Evolutionary conservation across 2,797 vertebrate species (phyloP), one percentile per base, ranked within the genome.

Genomic region (Arremon aurantiirostris): DNA sequence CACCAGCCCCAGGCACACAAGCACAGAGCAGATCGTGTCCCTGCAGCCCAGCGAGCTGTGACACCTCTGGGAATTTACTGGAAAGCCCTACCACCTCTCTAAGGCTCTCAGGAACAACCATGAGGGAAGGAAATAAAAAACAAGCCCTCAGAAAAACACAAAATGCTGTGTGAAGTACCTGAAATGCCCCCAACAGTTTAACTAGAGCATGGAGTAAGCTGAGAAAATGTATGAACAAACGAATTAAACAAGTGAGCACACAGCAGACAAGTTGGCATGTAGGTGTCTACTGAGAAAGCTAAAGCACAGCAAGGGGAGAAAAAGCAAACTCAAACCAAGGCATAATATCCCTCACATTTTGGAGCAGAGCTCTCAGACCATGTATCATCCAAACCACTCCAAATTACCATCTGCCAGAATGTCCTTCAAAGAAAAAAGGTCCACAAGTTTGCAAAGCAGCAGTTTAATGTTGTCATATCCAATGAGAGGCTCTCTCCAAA

Each of bases 231-330:
- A 92, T 5, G 72, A 93, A 81, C 93, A 95, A 95, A 95, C 9
- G 76, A 96, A 93, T 93, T 63, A 94, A 82, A 79, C 59, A 89
- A 89, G 83, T 77, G 37, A 93, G 84, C 89, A 82, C 56, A 82
- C 84, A 75, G 57, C 82, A 95, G 84, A 91, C 12, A n/a, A 75
- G 79, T 52, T 88, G 79, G 87, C 79, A 88, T 56, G 82, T 63
- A 93, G 89, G 85, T 95, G 84, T 82, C 95, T 96, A 72, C 65
- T 47, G 63, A 93, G 93, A 94, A 95, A 94, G 86, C 86, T 90
- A 79, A 88, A 90, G 92, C 72, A 94, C 57, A 88, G 86, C 82
- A 83, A 93, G 34, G 57, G 66, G 75, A 56, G 61, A 88, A 70
- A 89, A 90, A 84, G 32, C 73, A 86, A 94, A 86, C 69, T 61